Evolutionary conservation across 2,113 vertebrate genomes (phyloP), one percentile per base, ranked within the genome.

Genomic region (Phocoena phocoena): DNA sequence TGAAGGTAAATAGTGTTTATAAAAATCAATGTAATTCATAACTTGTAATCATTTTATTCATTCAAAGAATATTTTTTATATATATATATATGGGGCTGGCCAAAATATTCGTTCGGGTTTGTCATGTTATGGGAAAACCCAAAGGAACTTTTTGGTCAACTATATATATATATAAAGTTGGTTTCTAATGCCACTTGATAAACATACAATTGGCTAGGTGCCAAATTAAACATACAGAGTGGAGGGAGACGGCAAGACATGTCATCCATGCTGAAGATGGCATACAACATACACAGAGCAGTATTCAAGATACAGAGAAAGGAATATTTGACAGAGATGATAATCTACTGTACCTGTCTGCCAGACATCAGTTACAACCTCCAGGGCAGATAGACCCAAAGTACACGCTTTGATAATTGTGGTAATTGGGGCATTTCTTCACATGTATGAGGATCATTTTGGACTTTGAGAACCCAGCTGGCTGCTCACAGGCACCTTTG

Each of bases 281-380:
- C 14, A 53, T 17, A 9, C 12, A 60, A 3, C 13, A 53, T 18
- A 44, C 4, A 18, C 4, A 70, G 1, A 50, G 1, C 1, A 38
- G 3, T 82, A 10, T 77, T 63, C 41, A 70, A 25, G 47, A 8
- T 8, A 55, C 21, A 12, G 7, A 92, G 33, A 44, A 84, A 81
- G 1, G 73, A 53, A 26, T 7, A 41, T 62, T 33, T 53, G 62
- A 82, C 5, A 15, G 2, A 36, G 23, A 38, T 26, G 10, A 31
- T 85, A 41, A 63, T 3, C 10, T 1, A 38, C 1, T 26, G 17
- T 1, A 73, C 12, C 17, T 93, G 1, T 67, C 8, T 12, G 31
- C 15, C 26, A 76, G 38, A 28, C 2, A 23, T 76, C 26, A 79
- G 6, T 82, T n/a, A 28, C 1, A 80, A 33, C 10, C 41, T 36